Base-by-base conservation (phyloP, 2,113 vertebrate genomes). In the Echinops telfairi region DNA sequence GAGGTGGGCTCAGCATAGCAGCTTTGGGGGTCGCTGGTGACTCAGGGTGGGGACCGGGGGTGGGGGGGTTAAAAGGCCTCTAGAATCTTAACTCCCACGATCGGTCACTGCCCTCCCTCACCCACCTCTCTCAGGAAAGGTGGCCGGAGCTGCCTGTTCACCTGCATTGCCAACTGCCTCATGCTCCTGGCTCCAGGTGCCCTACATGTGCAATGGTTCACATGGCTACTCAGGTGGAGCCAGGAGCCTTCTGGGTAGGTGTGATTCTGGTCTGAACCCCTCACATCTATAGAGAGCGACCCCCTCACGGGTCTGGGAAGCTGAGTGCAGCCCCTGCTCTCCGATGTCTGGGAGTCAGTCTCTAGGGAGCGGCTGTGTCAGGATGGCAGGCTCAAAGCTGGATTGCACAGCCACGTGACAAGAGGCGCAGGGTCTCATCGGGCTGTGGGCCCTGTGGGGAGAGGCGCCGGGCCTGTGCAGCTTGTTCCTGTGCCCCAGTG, bases 301-400 rank as follows among this genome's bases (percentile, higher is more conserved):
- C 25, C 86, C 16, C 29, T 1, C 79, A 31, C n/a, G 20, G 53
- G 31, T 53, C 47, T 31, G 47, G 73, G 40, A 83, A 75, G 64
- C 86, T 64, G 38, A 92, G 58, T 53, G 47, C 47, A 53, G 47
- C 47, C 9, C 47, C 47, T 88, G 60, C 86, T 71, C 9, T 84
- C 83, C 85, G 58, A 77, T 93, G 40, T 92, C 62, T 93, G 31
- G n/a, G 75, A 94, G 79, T 20, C 38, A 93, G 57, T 92, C 93
- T 66, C 76, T 84, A 58, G n/a, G 84, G 82, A 94, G 70, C n/a
- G 86, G 57, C 87, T 25, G 83, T 70, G 82, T 90, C 40, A 40
- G 38, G 88, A 33, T 31, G 36, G 68, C 83, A n/a, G 60, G 40
- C 38, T 29, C 66, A 47, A 64, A 86, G 91, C 64, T 36, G 43